Base-by-base conservation (phyloP, 2,113 vertebrate genomes). In the Aegotheles bennettii region DNA sequence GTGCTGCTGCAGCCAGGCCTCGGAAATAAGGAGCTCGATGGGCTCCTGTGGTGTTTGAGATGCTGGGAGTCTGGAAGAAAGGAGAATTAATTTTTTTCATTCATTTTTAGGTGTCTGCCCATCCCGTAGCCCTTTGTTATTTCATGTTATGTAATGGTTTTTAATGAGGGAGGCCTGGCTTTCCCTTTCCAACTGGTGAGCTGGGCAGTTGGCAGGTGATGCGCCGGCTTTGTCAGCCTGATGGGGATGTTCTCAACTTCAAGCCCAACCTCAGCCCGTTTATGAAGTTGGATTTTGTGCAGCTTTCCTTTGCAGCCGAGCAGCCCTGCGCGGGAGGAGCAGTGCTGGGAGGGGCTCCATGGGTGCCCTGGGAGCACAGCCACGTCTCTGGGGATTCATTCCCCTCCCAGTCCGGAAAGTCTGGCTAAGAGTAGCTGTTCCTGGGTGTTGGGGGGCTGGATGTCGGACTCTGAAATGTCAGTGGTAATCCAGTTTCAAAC, bases 131-230 rank as follows among this genome's bases (percentile, higher is more conserved):
- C 73, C 53, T 87, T 93, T 84, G 85, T 86, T 69, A 29, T 38
- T 93, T 67, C 47, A 38, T 1, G 11, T 92, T 91, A 95, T 67
- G 76, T 92, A 92, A 90, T 70, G 64, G 5, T 47, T 81, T 69
- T 93, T 96, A 95, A 93, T 92, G 90, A 97, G 89, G 51, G 85
- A 92, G 74, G 75, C 82, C 92, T 80, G 76, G 90, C 64, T 86
- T 92, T 81, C 70, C 68, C 88, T 81, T 86, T 90, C 68, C 79
- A 68, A 42, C 13, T 26, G 60, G 67, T 77, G 53, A 74, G 43
- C 68, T 69, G 78, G 92, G 15, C 42, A 15, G 70, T 80, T 96
- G 87, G 92, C 93, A 78, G 92, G 92, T 86, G 94, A 88, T 61
- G 60, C 1, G 2, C 28, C 2, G 71, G 79, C 88, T 86, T 74